Evolutionary conservation across 2,888 invertebrate genomes (phyloP).

Genomic region (Sphaerophoria rueppellii): DNA sequence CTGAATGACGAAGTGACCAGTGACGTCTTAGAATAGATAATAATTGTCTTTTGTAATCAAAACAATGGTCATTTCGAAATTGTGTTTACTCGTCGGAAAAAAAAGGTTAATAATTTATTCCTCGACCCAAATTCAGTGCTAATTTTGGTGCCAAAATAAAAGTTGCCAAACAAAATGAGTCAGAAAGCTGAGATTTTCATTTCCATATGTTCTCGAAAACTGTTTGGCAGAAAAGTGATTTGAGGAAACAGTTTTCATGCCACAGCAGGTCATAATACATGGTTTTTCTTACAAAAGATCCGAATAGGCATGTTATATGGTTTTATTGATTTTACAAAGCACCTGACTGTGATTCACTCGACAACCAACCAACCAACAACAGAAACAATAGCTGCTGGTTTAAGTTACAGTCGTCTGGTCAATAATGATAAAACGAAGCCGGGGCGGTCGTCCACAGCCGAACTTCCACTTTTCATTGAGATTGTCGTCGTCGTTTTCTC

Average conservation of each 20-base stretch:
- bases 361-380: too few species aligned
- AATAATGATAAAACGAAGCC: too few species aligned
- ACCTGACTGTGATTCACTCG: too few species aligned
- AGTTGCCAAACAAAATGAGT: not conserved
- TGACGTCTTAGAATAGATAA: too few species aligned
- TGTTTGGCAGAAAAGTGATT: not conserved
- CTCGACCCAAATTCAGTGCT: conserved; percentile 6
- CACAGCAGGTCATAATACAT: conserved; percentile 6
- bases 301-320: not conserved
- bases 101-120: conserved; percentile 20
- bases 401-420: too few species aligned
- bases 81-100: not conserved
- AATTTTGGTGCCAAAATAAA: conserved; percentile 10
- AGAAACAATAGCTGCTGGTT: too few species aligned
- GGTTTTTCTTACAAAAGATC: not conserved
- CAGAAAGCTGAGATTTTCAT: not conserved
- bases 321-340: conserved; percentile 64
- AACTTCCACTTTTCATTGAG: too few species aligned
- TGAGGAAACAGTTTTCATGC: too few species aligned
- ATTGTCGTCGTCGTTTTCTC: too few species aligned
- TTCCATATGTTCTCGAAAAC: not conserved
- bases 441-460: too few species aligned
- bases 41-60: not conserved
- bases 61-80: conserved; percentile 17
- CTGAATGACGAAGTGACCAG: not conserved